These are phyloP conservation scores for Thamnophis elegans DNA, from an alignment of 2,797 vertebrate genomes.

Conservation along the genomic window DNA sequence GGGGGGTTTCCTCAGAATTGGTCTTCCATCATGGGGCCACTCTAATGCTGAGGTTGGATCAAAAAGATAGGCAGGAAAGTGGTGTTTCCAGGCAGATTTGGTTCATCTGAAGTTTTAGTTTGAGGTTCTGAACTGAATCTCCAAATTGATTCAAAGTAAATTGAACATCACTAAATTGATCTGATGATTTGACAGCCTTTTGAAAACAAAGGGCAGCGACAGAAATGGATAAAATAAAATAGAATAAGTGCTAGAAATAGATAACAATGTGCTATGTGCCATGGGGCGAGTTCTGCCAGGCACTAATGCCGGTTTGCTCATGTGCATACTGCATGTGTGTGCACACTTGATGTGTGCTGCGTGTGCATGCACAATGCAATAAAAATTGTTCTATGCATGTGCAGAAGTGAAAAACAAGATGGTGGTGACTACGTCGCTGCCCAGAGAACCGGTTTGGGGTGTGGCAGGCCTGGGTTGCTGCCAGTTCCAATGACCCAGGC, in stretches of 20 bases:
- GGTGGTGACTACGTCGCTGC: too few relatives aligned
- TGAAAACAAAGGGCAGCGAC: background rate
- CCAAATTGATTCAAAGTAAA: background rate
- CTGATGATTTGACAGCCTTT: background rate
- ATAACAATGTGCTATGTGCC: background rate
- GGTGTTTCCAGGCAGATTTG: background rate
- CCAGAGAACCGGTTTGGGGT: too few relatives aligned
- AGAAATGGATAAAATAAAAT: background rate
- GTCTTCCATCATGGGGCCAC: background rate
- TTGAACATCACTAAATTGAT: background rate
- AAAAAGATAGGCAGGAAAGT: background rate
- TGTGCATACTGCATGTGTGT: too few relatives aligned
- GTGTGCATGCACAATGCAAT: too few relatives aligned
- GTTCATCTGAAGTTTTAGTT: background rate
- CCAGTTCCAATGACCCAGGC: too few relatives aligned
- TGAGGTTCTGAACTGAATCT: background rate
- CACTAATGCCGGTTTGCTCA: too few relatives aligned
- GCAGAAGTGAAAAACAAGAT: too few relatives aligned
- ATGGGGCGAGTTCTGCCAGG: too few relatives aligned
- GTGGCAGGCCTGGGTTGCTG: too few relatives aligned
- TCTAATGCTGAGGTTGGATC: background rate
- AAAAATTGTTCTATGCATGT: too few relatives aligned
- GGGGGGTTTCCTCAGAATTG: background rate
- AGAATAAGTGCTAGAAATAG: background rate
- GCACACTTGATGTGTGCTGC: too few relatives aligned